A percentile compares a stretch with the other conserved stretches of the same genome.
phyloP scores from a whole-genome alignment of 2,888 invertebrate genomes.

The Hartigia nigra region DNA sequence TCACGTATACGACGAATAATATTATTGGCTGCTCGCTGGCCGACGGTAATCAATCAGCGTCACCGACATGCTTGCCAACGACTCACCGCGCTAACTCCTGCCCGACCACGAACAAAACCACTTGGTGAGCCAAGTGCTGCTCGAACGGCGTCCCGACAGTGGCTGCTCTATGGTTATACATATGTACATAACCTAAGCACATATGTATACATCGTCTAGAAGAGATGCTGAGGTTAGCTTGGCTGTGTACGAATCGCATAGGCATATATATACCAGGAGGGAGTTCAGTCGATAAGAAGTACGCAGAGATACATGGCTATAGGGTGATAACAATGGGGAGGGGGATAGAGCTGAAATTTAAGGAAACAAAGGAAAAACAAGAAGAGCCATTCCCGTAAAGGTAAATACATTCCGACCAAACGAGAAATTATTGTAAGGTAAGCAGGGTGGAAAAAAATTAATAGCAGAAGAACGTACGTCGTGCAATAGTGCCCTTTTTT shows the following conservation, averaged over 20 bases:
- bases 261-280: background rate
- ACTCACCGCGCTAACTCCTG: background rate
- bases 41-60: slow-evolving; percentile 34
- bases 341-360: background rate
- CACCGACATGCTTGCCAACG: slow-evolving; percentile 24
- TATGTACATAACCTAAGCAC: background rate
- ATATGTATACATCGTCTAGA: background rate
- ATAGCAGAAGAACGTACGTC: background rate
- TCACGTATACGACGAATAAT: slow-evolving; percentile 35
- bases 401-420: background rate
- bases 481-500: background rate
- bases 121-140: background rate
- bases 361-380: background rate
- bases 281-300: background rate
- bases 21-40: slow-evolving; percentile 29
- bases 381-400: background rate
- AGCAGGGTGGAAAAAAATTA: background rate
- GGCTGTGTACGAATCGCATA: background rate
- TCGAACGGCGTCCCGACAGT: background rate
- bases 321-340: background rate
- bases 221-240: background rate
- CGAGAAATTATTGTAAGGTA: background rate
- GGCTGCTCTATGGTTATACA: background rate
- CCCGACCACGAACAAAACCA: slow-evolving; percentile 3
- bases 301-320: background rate